Evolutionary conservation across 2,888 invertebrate species (phyloP), one percentile per base, ranked within the genome.

Genomic region (Dascillus cervinus): DNA sequence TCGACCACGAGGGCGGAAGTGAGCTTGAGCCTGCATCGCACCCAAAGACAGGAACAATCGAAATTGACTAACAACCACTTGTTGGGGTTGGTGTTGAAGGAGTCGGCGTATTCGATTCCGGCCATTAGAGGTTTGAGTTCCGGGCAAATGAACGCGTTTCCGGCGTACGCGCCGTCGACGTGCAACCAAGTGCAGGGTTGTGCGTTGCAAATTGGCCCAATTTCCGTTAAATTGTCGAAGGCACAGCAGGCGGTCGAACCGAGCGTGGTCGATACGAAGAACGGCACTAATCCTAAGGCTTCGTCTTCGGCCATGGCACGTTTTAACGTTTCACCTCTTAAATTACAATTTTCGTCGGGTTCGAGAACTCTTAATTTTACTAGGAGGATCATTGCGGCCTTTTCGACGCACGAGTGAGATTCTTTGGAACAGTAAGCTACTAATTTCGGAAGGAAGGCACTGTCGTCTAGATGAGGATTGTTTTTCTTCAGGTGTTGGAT

Each of bases 81-180:
- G 60, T 88, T 88, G 0, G 90, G 84, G 58, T 91, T 91, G 5
- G 84, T 83, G 58, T 88, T 88, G 63, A 91, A 85, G 0, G 89
- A 89, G 56, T 83, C 81, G 0, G 84, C 88, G 56, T 80, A 77
- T 65, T 87, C 76, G 13, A 81, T 67, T 1, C 81, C 82, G 3
- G 70, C 67, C 52, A 77, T 70, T 24, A 74, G 65, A 1, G 71
- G 67, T 37, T 82, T 73, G 60, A 87, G 75, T 64, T 90, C 90
- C 0, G 88, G 88, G 50, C 89, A 82, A 37, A 91, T 85, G 53
- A 91, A 81, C 1, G 84, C 79, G 50, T 79, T 85, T 2, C 91
- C 91, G 1, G 86, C 89, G 56, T 90, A 91, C 1, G 89, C 89
- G 1, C 81, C 88, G 59, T 90, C 89, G 2, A 88, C 84, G 60